A percentile compares a stretch with the other conserved stretches of the same genome.
These are phyloP conservation scores for Diaphora mendica DNA, from an alignment of 2,888 invertebrate species.

Conservation along the genomic window DNA sequence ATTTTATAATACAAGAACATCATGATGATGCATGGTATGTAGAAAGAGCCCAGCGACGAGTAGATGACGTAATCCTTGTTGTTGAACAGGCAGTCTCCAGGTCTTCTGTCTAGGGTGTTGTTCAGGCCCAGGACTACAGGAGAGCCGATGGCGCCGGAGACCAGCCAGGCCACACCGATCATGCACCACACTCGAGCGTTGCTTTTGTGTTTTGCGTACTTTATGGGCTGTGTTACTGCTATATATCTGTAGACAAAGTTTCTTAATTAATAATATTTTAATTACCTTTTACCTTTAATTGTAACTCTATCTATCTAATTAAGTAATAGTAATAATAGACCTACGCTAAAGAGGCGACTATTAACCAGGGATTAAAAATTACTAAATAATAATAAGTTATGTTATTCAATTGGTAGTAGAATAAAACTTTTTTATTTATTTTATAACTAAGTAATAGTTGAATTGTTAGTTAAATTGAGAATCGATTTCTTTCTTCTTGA, in stretches of 20 bases:
- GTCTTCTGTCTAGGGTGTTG: constrained; percentile 93
- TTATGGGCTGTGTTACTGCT: constrained; percentile 99
- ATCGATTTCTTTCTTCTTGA: neutral
- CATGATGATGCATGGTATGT: constrained; percentile 99
- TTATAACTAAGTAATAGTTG: no score
- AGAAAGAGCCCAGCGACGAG: constrained; percentile 99
- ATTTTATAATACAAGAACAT: constrained; percentile 98
- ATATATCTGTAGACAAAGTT: constrained; percentile 92
- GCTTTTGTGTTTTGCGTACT: constrained; percentile 99
- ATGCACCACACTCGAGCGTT: constrained; percentile 97
- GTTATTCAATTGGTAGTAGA: no score
- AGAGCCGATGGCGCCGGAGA: constrained; percentile 96
- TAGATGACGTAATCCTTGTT: constrained; percentile 99
- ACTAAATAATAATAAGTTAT: no score
- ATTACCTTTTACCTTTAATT: no score
- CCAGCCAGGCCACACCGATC: constrained; percentile 97
- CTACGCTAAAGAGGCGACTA: no score
- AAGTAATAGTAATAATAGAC: no score
- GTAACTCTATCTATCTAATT: no score
- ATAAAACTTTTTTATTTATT: no score
- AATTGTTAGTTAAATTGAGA: neutral
- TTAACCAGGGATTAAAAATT: no score
- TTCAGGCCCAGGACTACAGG: constrained; percentile 98
- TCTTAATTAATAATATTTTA: no score
- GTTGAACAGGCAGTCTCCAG: constrained; percentile 97